These are phyloP conservation scores for Paralichthys olivaceus DNA, from an alignment of 2,113 vertebrate species.

Conservation along the genomic window DNA sequence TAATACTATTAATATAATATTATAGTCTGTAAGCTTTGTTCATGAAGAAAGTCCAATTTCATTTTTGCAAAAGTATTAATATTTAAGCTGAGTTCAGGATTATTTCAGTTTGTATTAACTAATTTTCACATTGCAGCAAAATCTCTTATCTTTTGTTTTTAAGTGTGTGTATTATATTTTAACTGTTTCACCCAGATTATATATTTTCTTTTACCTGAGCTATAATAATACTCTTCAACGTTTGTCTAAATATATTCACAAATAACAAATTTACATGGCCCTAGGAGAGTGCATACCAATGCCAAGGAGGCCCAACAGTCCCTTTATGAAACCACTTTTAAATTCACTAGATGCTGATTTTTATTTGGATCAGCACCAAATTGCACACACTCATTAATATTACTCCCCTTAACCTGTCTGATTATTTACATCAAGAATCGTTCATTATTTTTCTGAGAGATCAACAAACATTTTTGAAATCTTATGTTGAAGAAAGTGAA, in stretches of 20 bases:
- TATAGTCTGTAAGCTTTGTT: background rate
- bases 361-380: no score
- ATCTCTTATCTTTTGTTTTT: background rate
- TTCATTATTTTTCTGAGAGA: no score
- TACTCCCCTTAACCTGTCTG: no score
- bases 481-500: no score
- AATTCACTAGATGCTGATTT: no score
- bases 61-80: background rate
- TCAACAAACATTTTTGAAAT: no score
- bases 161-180: slow-evolving; percentile 15
- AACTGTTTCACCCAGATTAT: slow-evolving; percentile 1
- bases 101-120: slow-evolving; percentile 14
- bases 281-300: no score
- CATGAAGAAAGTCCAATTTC: slow-evolving; percentile 22
- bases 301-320: no score
- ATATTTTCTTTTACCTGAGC: background rate
- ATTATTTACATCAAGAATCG: no score
- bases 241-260: background rate
- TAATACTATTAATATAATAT: no score
- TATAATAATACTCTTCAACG: background rate
- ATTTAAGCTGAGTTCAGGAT: slow-evolving; percentile 12
- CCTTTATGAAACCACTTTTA: no score
- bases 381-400: no score
- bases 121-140: slow-evolving; percentile 12
- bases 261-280: background rate